phyloP scores from a whole-genome alignment of 37 sponge, comb jelly and placozoan genomes.

The Theonella swinhoei region DNA sequence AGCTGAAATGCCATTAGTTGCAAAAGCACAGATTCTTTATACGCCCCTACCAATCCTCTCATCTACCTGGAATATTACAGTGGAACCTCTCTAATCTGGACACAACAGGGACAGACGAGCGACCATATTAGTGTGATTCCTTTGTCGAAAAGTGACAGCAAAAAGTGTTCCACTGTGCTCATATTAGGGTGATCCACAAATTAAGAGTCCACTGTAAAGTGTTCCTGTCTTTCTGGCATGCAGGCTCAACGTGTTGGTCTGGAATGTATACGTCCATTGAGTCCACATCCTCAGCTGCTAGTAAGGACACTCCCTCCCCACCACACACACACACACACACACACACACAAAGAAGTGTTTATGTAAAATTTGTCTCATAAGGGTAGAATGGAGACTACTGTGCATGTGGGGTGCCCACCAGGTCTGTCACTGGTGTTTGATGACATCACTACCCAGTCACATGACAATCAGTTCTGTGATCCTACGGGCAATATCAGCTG shows the following conservation, averaged over 20 bases:
- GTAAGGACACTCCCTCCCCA: neutral
- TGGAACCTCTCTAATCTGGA: too few relatives aligned
- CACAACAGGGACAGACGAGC: too few relatives aligned
- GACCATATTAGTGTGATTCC: neutral
- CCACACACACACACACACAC: too few relatives aligned
- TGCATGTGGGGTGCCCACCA: slow-evolving; percentile 64
- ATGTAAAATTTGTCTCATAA: neutral
- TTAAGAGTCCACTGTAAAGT: too few relatives aligned
- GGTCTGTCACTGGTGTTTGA: slow-evolving; percentile 40
- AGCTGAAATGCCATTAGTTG: too few relatives aligned
- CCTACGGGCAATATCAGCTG: slow-evolving; percentile 15
- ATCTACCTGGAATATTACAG: too few relatives aligned
- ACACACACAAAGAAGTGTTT: neutral
- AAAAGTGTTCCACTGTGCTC: neutral
- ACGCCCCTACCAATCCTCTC: too few relatives aligned
- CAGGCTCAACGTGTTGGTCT: neutral
- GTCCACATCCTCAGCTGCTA: neutral
- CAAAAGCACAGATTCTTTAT: neutral
- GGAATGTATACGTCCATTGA: neutral
- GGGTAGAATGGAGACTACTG: slow-evolving; percentile 25
- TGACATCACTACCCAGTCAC: neutral
- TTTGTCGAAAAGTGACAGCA: neutral
- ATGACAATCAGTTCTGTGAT: slow-evolving; percentile 44
- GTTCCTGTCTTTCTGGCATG: too few relatives aligned
- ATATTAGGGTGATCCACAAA: neutral